A percentile compares a stretch with the other conserved stretches of the same genome.
These are phyloP conservation scores for Luffia ferchaultella DNA, from an alignment of 2,888 invertebrate genomes.

Conservation along the genomic window DNA sequence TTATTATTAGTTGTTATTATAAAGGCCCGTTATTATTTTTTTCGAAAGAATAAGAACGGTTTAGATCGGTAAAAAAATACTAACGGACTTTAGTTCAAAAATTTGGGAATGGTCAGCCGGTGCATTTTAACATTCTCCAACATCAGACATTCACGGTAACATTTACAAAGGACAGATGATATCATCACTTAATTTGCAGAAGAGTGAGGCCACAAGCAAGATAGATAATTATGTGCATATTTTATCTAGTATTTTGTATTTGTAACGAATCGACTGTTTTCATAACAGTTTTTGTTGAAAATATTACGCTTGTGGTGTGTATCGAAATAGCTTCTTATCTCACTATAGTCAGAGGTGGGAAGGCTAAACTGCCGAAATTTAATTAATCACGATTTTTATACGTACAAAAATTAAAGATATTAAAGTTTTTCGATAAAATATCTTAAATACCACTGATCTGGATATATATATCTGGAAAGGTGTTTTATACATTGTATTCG, in stretches of 20 bases:
- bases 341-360: constrained; percentile 13
- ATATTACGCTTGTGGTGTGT: neutral
- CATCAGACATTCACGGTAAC: neutral
- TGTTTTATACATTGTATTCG: neutral
- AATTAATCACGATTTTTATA: constrained; percentile 18
- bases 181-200: neutral
- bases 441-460: constrained; percentile 3
- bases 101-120: no score
- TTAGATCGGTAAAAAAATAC: neutral
- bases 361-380: constrained; percentile 10
- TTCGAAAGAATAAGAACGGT: neutral
- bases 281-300: neutral
- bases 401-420: neutral
- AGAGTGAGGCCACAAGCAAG: neutral
- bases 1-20: neutral
- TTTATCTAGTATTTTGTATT: neutral
- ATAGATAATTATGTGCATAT: neutral
- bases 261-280: neutral
- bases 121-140: neutral
- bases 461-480: neutral
- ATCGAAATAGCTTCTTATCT: constrained; percentile 6
- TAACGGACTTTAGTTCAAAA: no score
- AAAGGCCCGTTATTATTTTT: neutral
- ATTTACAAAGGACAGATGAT: neutral
- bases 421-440: constrained; percentile 21